Percentiles rank a stretch among this genome's conserved stretches.
Conservation (phyloP, 1,140 invertebrate species). For the Ips typographus region DNA sequence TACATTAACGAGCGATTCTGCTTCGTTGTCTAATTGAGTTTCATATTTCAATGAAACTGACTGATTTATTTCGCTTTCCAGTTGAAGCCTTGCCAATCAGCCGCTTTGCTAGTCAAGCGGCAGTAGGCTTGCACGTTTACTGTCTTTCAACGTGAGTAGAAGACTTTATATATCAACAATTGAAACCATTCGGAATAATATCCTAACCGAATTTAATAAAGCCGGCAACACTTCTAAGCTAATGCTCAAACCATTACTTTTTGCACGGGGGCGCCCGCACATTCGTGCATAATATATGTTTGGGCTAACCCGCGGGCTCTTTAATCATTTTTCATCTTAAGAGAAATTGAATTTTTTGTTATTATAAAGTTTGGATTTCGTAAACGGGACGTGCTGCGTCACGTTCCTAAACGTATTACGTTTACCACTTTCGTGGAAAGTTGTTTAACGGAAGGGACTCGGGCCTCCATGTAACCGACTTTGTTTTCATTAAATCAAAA, state of each 20-base stretch:
- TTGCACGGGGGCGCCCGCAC: conserved; percentile 19
- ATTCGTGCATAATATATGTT: conserved; percentile 29
- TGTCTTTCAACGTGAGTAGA: too few relatives aligned
- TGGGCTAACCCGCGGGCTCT: conserved; percentile 20
- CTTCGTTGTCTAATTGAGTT: too few relatives aligned
- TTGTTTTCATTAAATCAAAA: conserved; percentile 14
- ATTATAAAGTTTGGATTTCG: conserved; percentile 25
- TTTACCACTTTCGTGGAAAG: conserved; percentile 17
- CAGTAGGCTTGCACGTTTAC: too few relatives aligned
- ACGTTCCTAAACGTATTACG: conserved; percentile 21
- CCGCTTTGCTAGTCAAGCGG: too few relatives aligned
- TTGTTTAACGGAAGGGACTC: conserved; percentile 16
- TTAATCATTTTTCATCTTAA: conserved; percentile 32
- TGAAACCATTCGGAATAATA: conserved; percentile 12
- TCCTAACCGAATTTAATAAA: conserved; percentile 17
- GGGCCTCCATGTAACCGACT: not conserved
- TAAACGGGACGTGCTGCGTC: conserved; percentile 18
- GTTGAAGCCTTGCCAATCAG: too few relatives aligned
- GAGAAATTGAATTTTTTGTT: conserved; percentile 28
- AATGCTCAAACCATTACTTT: conserved; percentile 20
- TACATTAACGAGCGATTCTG: too few relatives aligned
- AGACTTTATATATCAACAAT: too few relatives aligned
- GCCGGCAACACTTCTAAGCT: conserved; percentile 15
- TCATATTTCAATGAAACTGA: too few relatives aligned
- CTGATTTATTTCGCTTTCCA: too few relatives aligned